Conservation (phyloP, 2,888 invertebrate species). For the Lasioglossum calceatum region DNA sequence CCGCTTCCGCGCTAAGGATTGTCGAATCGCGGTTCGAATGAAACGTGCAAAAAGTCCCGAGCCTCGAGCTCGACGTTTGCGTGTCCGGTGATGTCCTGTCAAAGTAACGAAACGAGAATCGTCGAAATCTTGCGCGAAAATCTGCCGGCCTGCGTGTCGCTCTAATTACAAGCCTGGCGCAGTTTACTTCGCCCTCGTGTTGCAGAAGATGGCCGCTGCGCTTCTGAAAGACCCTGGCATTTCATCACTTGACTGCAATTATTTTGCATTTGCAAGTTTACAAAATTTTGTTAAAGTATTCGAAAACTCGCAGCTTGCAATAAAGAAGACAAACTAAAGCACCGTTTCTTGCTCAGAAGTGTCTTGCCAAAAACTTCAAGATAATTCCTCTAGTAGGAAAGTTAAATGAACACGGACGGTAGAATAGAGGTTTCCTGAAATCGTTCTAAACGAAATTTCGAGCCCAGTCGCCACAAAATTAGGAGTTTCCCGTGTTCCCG, state of each 20-base stretch:
- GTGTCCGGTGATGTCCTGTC: neutral
- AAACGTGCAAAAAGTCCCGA: too few relatives aligned
- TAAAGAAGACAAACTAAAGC: neutral
- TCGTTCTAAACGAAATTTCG: conserved; percentile 34
- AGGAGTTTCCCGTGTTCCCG: conserved; percentile 36
- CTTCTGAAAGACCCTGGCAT: neutral
- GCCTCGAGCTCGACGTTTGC: neutral
- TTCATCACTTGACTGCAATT: neutral
- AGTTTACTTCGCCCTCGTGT: conserved; percentile 10
- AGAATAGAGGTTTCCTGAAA: neutral
- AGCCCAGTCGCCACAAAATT: conserved; percentile 29
- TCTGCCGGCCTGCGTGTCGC: conserved; percentile 3
- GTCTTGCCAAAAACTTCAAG: neutral
- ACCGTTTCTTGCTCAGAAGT: neutral
- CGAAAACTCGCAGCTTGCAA: neutral
- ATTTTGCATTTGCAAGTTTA: too few relatives aligned
- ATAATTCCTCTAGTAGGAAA: neutral
- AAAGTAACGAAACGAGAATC: conserved; percentile 1
- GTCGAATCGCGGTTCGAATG: neutral
- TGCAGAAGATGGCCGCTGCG: neutral
- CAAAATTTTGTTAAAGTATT: neutral
- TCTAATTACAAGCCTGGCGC: neutral
- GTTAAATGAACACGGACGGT: neutral
- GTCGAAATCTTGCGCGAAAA: conserved; percentile 7
- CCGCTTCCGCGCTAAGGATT: neutral